Evolutionary conservation across 1,140 invertebrate genomes (phyloP).

Genomic region (Halyomorpha halys): DNA sequence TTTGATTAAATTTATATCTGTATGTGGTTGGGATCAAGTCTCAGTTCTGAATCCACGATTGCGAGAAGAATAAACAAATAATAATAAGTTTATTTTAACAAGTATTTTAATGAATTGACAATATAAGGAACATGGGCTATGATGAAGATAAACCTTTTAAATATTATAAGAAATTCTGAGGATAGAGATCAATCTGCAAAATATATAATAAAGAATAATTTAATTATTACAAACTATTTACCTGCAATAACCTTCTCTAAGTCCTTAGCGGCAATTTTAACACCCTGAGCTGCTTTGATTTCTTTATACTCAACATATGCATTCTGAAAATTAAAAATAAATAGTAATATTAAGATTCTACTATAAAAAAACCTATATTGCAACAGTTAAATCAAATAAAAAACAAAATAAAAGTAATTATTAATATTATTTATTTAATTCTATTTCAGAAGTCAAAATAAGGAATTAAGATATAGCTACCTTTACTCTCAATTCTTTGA

Average conservation of each 20-base stretch:
- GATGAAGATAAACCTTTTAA: no score
- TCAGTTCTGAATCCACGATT: no score
- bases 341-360: neutral
- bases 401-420: no score
- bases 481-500: conserved; percentile 96
- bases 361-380: neutral
- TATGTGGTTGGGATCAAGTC: no score
- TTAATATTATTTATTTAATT: neutral
- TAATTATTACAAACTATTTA: conserved; percentile 15
- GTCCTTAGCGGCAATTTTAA: conserved; percentile 96
- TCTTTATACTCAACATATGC: conserved; percentile 93
- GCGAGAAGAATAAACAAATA: no score
- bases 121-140: no score
- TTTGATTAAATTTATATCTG: no score
- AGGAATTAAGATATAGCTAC: conserved; percentile 43
- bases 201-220: no score
- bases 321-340: conserved; percentile 51
- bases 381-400: neutral
- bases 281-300: conserved; percentile 90
- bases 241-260: conserved; percentile 95
- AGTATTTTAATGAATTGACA: no score
- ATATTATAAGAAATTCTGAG: no score
- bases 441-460: neutral
- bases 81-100: no score
- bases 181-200: no score